phyloP scores from a whole-genome alignment of 2,113 vertebrate genomes.

The Forbesichthys agassizii region DNA sequence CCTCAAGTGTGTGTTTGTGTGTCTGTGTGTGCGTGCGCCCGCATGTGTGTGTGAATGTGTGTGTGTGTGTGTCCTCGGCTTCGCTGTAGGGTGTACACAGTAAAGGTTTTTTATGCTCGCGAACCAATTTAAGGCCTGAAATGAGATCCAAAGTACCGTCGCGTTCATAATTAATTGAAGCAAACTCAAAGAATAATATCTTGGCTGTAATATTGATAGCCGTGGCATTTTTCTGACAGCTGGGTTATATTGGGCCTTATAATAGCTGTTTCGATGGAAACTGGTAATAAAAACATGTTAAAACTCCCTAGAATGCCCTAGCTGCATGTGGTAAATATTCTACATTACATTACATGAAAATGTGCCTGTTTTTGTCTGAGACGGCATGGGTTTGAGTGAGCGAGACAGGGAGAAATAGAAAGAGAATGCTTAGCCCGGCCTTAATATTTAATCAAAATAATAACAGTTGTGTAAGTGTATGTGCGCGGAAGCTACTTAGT shows the following conservation, averaged over 20 bases:
- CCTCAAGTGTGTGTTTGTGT: conserved; percentile 12
- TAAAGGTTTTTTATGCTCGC: conserved; percentile 67
- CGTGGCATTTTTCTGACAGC: conserved; percentile 68
- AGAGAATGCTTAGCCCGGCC: neutral
- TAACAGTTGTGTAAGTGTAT: neutral
- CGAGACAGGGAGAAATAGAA: neutral
- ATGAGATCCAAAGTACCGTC: conserved; percentile 72
- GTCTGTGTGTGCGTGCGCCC: neutral
- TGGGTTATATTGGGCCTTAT: conserved; percentile 45
- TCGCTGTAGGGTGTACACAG: conserved; percentile 52
- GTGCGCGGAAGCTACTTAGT: neutral
- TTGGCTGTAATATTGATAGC: conserved; percentile 66
- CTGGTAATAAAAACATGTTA: conserved; percentile 41
- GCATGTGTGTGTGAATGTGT: conserved; percentile 10
- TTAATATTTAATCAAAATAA: neutral
- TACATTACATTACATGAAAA: neutral
- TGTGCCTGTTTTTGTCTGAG: neutral
- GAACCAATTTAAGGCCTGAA: conserved; percentile 74
- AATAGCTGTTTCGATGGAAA: conserved; percentile 55
- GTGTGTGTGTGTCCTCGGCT: neutral
- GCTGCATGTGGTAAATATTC: conserved; percentile 41
- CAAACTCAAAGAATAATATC: conserved; percentile 74
- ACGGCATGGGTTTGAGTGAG: conserved; percentile 24
- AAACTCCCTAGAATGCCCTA: conserved; percentile 53
- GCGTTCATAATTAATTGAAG: conserved; percentile 75